These are phyloP conservation scores for Phengaris arion DNA, from an alignment of 2,888 invertebrate species.

Conservation along the genomic window DNA sequence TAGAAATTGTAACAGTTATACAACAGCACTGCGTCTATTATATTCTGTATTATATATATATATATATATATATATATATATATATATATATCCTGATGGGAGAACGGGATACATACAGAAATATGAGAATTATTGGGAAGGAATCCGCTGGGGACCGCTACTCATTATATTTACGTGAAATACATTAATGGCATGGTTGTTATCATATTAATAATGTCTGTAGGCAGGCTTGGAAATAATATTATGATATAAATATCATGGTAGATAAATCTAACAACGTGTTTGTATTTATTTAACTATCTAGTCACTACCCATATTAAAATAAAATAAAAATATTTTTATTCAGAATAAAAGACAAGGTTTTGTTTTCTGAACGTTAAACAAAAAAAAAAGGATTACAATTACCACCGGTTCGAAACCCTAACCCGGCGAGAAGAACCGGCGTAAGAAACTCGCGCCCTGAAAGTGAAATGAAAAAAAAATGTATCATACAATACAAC, in stretches of 20 bases:
- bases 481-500: too few relatives aligned
- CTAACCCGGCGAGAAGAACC: too few relatives aligned
- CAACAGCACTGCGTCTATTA: background rate
- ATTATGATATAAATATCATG: background rate
- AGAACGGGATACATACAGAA: conserved; percentile 3
- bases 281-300: background rate
- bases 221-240: background rate
- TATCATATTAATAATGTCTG: conserved; percentile 4
- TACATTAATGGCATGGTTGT: conserved; percentile 2
- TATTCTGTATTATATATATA: background rate
- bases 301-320: too few relatives aligned
- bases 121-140: conserved; percentile 14
- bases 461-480: too few relatives aligned
- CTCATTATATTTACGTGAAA: conserved; percentile 14
- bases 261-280: background rate
- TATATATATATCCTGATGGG: conserved; percentile 3
- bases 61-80: too few relatives aligned
- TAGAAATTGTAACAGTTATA: background rate
- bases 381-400: too few relatives aligned
- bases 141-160: background rate
- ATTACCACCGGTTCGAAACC: too few relatives aligned
- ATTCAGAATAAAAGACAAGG: too few relatives aligned
- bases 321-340: too few relatives aligned
- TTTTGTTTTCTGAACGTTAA: too few relatives aligned
- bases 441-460: too few relatives aligned